Evolutionary conservation across 1,140 invertebrate genomes (phyloP).

Genomic region (Drosophila sturtevanti): DNA sequence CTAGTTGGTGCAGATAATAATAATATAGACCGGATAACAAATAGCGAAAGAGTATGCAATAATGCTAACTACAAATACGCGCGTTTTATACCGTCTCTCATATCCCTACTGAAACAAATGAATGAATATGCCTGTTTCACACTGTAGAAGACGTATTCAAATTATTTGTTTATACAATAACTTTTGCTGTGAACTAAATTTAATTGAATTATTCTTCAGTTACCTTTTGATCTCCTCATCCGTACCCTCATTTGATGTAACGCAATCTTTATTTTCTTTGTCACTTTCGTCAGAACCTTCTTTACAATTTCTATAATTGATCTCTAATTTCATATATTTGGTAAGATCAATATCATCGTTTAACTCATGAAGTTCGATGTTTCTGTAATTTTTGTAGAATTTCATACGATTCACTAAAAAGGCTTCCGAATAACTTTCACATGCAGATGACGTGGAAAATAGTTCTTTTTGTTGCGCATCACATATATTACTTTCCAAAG

Average conservation of each 20-base stretch:
- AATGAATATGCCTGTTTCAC: no score
- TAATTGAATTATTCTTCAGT: neutral
- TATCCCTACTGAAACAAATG: no score
- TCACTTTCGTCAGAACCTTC: slow-evolving; percentile 12
- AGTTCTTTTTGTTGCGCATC: neutral
- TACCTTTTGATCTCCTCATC: slow-evolving; percentile 71
- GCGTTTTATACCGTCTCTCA: no score
- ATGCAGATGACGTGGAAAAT: neutral
- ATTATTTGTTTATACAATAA: no score
- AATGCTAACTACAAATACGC: no score
- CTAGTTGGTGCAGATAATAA: no score
- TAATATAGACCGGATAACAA: no score
- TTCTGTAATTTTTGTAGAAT: neutral
- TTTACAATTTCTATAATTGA: slow-evolving; percentile 22
- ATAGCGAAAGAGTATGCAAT: no score
- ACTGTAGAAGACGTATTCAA: no score
- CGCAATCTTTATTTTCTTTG: slow-evolving; percentile 16
- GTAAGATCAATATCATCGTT: slow-evolving; percentile 62
- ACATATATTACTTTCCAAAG: neutral
- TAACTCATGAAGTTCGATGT: slow-evolving; percentile 27
- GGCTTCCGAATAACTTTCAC: neutral
- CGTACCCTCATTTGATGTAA: slow-evolving; percentile 41
- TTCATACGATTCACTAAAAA: neutral
- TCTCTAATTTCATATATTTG: slow-evolving; percentile 63
- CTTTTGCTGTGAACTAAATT: no score